Evolutionary conservation across 2,888 invertebrate genomes (phyloP), one percentile per base, ranked within the genome.

Genomic region (Lasius platythorax): DNA sequence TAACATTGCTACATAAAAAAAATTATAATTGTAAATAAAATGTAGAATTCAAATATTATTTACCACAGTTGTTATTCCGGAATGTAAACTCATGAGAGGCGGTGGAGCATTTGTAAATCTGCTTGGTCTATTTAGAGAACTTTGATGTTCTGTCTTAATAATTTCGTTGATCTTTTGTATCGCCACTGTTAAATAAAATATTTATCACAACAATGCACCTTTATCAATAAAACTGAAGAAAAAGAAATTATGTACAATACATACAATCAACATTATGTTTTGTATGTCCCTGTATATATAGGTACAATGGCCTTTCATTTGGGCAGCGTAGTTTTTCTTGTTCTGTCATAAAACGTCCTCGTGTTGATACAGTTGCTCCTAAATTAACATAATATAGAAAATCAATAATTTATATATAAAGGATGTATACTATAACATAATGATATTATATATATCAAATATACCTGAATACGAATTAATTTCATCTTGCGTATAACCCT

Each of bases 401-500:
- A 78, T 70, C 2, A 11, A 37, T 30, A 53, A 40, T 70, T 43
- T 43, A 28, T 11, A 28, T 11, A 61, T 12, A 68, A 12, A 56
- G 6, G 28, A 8, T 63, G 37, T 12, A 46, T 8, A 50, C 5
- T 8, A 15, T 30, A 58, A 67, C 15, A 15, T 46, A 46, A 46
- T 11, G 12, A 43, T 46, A 46, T 53, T 53, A n/a, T 53, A 53
- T 53, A 53, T 53, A 0, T 23, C 9, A 43, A 64, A 50, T 75
- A 40, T 87, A 90, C 95, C 95, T 86, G 95, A 95, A 85, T 93
- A 95, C 56, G 94, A 94, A 89, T 95, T 95, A 87, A 96, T 96
- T 94, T 96, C 96, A 94, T 96, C 96, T 90, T 96, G 96, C 53
- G 96, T 96, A 43, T 96, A 95, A 67, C 96, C 96, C 89, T 96